A percentile compares a stretch with the other conserved stretches of the same genome.
phyloP scores from a whole-genome alignment of 2,888 invertebrate species.

The Chrysodeixis includens region DNA sequence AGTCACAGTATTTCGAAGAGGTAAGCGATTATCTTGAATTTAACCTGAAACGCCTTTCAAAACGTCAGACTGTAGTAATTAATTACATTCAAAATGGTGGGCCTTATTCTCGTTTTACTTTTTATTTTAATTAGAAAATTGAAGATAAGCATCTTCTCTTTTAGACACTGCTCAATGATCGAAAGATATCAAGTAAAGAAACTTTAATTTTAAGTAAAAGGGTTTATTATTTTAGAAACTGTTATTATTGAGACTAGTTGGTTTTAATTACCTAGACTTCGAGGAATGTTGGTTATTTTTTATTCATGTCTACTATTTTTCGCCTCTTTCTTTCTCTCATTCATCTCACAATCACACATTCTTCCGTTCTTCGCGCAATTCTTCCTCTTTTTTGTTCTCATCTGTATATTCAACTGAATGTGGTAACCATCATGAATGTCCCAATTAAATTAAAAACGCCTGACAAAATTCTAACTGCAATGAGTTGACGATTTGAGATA shows the following conservation, averaged over 20 bases:
- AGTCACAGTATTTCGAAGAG: neutral
- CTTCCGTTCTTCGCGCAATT: too few relatives aligned
- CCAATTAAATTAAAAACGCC: too few relatives aligned
- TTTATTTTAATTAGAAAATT: neutral
- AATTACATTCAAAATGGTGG: neutral
- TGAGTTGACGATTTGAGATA: neutral
- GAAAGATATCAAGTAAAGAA: neutral
- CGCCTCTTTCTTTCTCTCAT: too few relatives aligned
- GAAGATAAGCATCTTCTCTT: neutral
- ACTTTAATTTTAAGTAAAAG: neutral
- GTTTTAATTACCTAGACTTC: too few relatives aligned
- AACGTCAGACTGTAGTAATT: neutral
- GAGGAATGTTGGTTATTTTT: too few relatives aligned
- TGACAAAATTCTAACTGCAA: neutral
- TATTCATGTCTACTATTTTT: too few relatives aligned
- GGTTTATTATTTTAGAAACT: neutral
- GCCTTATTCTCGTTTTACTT: neutral
- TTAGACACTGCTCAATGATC: neutral
- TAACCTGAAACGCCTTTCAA: conserved; percentile 1
- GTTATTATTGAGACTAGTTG: neutral
- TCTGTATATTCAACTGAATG: too few relatives aligned
- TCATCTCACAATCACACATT: too few relatives aligned
- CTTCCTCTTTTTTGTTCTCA: too few relatives aligned
- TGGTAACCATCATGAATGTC: too few relatives aligned
- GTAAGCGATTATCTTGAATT: conserved; percentile 1